Percentiles rank a stretch among this genome's conserved stretches.
These are phyloP conservation scores for Athene cunicularia DNA, from an alignment of 2,113 vertebrate genomes.

Conservation along the genomic window DNA sequence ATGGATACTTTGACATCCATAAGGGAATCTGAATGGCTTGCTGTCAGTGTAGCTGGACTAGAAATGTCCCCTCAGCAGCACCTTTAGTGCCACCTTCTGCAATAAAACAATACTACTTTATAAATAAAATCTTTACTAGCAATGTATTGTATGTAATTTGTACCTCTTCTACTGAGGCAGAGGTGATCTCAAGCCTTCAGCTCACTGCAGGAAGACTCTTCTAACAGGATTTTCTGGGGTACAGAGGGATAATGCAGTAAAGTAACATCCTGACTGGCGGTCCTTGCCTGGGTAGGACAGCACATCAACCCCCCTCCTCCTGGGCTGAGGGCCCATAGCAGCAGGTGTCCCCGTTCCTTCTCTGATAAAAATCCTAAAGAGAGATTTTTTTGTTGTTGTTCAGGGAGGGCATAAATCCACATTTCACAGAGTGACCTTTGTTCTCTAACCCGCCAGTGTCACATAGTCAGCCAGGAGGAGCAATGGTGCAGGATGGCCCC, in stretches of 20 bases:
- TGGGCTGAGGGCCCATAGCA: not conserved
- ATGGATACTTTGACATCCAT: not conserved
- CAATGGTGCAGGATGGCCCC: fast-evolving
- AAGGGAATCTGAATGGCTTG: not conserved
- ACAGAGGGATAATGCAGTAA: not conserved
- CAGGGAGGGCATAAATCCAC: not conserved
- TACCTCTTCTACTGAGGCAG: not conserved
- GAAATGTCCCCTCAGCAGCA: not conserved
- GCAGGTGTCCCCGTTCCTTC: not conserved
- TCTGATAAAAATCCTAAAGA: not conserved
- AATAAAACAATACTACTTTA: not conserved
- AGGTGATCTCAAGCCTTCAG: not conserved
- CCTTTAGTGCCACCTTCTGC: not conserved
- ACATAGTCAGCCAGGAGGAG: not conserved
- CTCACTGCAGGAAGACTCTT: not conserved
- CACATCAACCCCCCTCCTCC: not conserved
- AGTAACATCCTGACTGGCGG: fast-evolving
- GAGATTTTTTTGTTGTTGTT: too few species aligned
- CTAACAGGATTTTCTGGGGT: not conserved
- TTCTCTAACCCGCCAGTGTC: not conserved
- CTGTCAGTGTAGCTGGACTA: not conserved
- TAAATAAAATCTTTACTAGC: constrained; percentile 15
- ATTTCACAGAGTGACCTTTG: not conserved
- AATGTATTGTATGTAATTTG: not conserved
- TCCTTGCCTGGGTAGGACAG: fast-evolving